phyloP scores from a whole-genome alignment of 2,888 invertebrate species.

The Cactoblastis cactorum region DNA sequence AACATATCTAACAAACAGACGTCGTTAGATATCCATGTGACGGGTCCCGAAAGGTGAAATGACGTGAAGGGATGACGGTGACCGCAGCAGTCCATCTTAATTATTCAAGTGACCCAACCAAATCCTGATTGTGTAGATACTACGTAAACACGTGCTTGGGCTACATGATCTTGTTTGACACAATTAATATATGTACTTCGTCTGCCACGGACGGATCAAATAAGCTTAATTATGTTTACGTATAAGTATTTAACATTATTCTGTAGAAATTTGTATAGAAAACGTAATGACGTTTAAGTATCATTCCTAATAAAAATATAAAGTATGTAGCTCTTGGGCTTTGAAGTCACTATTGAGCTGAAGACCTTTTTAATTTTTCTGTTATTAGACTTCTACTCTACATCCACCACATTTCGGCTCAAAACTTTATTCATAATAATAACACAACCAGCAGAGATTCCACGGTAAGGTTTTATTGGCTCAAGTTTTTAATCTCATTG shows the following conservation, averaged over 20 bases:
- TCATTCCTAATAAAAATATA: too few relatives aligned
- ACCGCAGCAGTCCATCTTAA: constrained; percentile 48
- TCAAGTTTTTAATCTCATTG: constrained; percentile 14
- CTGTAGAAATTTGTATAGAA: too few relatives aligned
- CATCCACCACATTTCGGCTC: too few relatives aligned
- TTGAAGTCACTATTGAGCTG: too few relatives aligned
- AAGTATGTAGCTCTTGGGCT: too few relatives aligned
- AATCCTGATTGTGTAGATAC: constrained; percentile 42
- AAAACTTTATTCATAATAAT: background rate
- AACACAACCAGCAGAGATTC: background rate
- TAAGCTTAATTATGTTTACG: too few relatives aligned
- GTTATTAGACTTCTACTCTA: too few relatives aligned
- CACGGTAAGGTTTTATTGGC: background rate
- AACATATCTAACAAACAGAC: constrained; percentile 19
- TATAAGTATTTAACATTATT: too few relatives aligned
- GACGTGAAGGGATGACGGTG: constrained; percentile 41
- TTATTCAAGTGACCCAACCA: constrained; percentile 50
- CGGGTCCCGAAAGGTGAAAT: constrained; percentile 41
- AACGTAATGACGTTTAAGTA: too few relatives aligned
- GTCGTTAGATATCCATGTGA: constrained; percentile 32
- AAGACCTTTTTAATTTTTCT: too few relatives aligned
- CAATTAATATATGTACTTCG: background rate
- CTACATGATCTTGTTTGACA: constrained; percentile 15
- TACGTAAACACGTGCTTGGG: constrained; percentile 32
- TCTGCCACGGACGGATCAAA: background rate